These are phyloP conservation scores for Syrrhaptes paradoxus DNA, from an alignment of 2,113 vertebrate genomes.

Conservation along the genomic window DNA sequence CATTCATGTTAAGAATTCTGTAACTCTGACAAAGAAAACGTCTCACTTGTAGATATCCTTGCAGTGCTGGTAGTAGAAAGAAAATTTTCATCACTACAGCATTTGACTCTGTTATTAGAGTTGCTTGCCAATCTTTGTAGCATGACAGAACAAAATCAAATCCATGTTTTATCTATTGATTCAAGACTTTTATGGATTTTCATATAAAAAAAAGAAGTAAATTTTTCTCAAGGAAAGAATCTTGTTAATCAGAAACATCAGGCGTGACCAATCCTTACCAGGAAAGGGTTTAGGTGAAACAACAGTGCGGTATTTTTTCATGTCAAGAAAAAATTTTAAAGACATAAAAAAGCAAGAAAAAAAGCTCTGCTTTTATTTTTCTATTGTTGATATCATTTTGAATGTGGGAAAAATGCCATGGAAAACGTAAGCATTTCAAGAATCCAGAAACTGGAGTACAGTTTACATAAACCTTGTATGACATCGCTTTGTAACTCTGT, in stretches of 20 bases:
- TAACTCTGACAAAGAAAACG: neutral
- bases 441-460: neutral
- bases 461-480: neutral
- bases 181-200: slow-evolving; percentile 6
- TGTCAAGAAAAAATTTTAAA: neutral
- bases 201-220: neutral
- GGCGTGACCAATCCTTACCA: slow-evolving; percentile 37
- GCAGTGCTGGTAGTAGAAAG: neutral
- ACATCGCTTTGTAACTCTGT: neutral
- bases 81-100: neutral
- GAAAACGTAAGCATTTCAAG: neutral
- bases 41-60: neutral
- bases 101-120: neutral
- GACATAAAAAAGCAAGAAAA: neutral
- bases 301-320: neutral
- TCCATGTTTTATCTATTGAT: neutral
- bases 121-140: neutral
- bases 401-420: neutral
- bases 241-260: slow-evolving; percentile 54
- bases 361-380: neutral
- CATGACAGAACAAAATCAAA: slow-evolving; percentile 16
- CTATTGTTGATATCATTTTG: neutral
- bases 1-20: neutral
- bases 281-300: slow-evolving; percentile 25
- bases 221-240: slow-evolving; percentile 33